Conservation (phyloP, 1,140 invertebrate genomes). For the Pinna nobilis region DNA sequence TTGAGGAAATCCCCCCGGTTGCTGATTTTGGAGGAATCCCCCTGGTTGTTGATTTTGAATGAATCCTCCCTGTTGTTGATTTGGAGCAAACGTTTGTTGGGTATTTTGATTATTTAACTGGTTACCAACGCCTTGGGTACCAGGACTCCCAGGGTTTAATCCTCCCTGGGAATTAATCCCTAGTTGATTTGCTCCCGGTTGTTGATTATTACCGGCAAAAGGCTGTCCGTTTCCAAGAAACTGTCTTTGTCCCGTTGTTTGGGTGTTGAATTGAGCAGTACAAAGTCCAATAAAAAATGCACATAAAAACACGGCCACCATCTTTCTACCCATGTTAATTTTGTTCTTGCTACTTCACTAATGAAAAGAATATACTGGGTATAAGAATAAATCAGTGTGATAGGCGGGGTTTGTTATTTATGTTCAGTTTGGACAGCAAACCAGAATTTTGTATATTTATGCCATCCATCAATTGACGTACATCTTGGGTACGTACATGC, state of each 20-base stretch:
- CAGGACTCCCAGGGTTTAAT: no score
- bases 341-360: background rate
- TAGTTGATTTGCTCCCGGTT: background rate
- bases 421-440: no score
- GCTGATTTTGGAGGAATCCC: constrained; percentile 1
- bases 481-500: background rate
- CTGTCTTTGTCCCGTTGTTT: background rate
- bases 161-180: background rate
- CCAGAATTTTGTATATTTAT: constrained; percentile 10
- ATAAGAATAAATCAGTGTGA: background rate
- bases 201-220: constrained; percentile 11
- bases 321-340: no score
- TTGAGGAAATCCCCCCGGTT: constrained; percentile 13
- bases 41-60: background rate
- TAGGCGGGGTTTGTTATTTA: background rate
- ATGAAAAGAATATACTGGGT: background rate
- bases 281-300: background rate
- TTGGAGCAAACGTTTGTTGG: background rate
- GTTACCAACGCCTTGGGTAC: background rate
- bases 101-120: background rate
- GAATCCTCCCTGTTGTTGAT: background rate
- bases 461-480: constrained; percentile 19
- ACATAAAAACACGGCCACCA: constrained; percentile 3
- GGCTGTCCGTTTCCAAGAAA: constrained; percentile 21
- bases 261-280: constrained; percentile 6